Percentiles rank a stretch among this genome's conserved stretches.
phyloP scores from a whole-genome alignment of 2,797 vertebrate species.

The Mus spretus region DNA sequence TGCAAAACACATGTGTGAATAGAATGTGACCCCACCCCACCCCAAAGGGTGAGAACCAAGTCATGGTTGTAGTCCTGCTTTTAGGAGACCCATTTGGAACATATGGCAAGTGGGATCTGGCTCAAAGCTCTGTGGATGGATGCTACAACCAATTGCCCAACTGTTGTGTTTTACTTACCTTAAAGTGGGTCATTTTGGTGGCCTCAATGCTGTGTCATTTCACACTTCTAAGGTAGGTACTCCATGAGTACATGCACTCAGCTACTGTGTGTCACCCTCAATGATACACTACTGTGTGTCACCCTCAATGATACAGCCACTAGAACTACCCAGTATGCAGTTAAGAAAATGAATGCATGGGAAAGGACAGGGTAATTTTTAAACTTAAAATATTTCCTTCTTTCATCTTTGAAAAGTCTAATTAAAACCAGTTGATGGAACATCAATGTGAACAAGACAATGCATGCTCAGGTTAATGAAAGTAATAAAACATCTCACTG shows the following conservation, averaged over 20 bases:
- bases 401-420: constrained; percentile 18
- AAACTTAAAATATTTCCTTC: background rate
- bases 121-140: background rate
- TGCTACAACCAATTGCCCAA: background rate
- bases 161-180: background rate
- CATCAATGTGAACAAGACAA: constrained; percentile 3
- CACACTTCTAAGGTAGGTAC: background rate
- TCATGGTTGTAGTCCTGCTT: background rate
- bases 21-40: background rate
- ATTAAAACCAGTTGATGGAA: constrained; percentile 37
- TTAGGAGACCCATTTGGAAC: background rate
- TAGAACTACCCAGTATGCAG: background rate
- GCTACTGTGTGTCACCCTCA: background rate
- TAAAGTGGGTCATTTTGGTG: background rate
- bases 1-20: background rate
- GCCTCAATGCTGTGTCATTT: background rate
- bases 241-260: background rate
- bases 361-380: background rate
- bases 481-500: constrained; percentile 26
- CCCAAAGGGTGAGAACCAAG: background rate
- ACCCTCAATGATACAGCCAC: background rate
- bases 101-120: background rate
- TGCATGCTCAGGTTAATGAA: constrained; percentile 19
- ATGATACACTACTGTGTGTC: background rate
- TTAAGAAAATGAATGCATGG: constrained; percentile 37